Conservation (phyloP, 2,113 vertebrate species). For the Lepisosteus osseus region DNA sequence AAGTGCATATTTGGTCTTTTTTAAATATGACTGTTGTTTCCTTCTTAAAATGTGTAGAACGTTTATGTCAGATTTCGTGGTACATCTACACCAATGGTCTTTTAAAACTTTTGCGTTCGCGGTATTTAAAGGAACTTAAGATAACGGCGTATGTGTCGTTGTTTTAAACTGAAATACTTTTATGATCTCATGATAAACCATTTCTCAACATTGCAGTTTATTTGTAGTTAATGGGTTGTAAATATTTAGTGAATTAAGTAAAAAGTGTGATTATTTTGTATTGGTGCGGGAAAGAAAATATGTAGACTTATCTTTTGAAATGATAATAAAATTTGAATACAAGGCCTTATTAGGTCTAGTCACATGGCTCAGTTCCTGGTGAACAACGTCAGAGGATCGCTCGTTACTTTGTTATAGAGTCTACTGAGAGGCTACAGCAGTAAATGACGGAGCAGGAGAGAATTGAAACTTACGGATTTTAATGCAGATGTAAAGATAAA, state of each 20-base stretch:
- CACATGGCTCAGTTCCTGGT: constrained; percentile 5
- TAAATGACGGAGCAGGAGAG: background rate
- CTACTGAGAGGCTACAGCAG: background rate
- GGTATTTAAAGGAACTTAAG: no score
- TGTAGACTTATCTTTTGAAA: background rate
- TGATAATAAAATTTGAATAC: constrained; percentile 5
- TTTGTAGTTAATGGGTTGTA: no score
- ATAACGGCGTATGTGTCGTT: no score
- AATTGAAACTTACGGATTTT: background rate
- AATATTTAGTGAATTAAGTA: background rate
- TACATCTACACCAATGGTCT: no score
- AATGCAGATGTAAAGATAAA: background rate
- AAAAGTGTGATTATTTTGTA: background rate
- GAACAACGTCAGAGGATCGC: background rate
- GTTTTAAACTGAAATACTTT: no score
- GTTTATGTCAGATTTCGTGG: no score
- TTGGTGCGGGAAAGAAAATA: background rate
- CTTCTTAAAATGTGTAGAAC: no score
- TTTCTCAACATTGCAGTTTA: no score
- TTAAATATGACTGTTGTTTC: no score
- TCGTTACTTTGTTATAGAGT: constrained; percentile 11
- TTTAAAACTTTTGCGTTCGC: no score
- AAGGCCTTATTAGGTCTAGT: constrained; percentile 12
- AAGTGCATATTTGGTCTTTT: no score
- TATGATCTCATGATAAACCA: no score